These are phyloP conservation scores for Sinocyclocheilus rhinocerous DNA, from an alignment of 2,113 vertebrate species.

Conservation along the genomic window DNA sequence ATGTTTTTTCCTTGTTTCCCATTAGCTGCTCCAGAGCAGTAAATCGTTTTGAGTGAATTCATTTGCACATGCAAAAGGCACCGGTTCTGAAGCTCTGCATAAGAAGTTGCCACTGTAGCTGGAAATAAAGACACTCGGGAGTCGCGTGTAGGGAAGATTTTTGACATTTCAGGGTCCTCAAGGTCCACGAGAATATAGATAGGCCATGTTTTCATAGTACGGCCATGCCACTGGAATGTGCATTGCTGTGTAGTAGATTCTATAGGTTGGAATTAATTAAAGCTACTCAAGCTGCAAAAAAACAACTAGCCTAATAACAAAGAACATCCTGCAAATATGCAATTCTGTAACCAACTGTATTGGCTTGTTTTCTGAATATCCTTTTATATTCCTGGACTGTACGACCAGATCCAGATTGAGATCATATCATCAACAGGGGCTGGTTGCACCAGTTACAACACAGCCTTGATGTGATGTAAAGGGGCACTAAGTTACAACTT, in stretches of 20 bases:
- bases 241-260: not conserved
- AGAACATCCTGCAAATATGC: not conserved
- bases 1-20: constrained; percentile 65
- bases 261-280: not conserved
- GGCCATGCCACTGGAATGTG: not conserved
- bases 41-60: constrained; percentile 65
- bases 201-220: not conserved
- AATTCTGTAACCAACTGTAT: not conserved
- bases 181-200: not conserved
- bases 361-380: not conserved
- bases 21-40: constrained; percentile 38
- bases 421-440: not conserved
- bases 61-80: constrained; percentile 61
- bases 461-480: too few relatives aligned
- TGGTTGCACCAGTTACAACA: not conserved
- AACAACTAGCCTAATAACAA: not conserved
- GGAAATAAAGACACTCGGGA: constrained; percentile 19
- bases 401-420: not conserved
- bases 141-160: not conserved
- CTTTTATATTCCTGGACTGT: not conserved
- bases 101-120: not conserved
- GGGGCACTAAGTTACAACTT: too few relatives aligned
- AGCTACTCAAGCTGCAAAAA: not conserved
- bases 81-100: constrained; percentile 17
- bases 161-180: not conserved